Conservation (phyloP, 2,888 invertebrate species). For the Sarcophaga rosellei region DNA sequence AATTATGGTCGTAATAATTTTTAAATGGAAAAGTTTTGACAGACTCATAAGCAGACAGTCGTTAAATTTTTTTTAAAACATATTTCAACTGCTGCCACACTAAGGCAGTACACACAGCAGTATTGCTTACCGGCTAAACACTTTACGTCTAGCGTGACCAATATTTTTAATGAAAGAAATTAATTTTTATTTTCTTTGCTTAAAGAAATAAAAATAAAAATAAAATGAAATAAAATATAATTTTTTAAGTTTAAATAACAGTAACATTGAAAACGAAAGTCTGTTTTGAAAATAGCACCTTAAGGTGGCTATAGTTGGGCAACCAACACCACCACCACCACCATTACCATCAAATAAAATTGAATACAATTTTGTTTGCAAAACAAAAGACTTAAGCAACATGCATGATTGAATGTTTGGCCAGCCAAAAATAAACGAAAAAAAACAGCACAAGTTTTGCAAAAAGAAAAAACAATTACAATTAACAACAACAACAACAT, state of each 20-base stretch:
- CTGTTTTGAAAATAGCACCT: conserved; percentile 50
- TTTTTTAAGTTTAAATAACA: conserved; percentile 33
- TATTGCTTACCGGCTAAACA: conserved; percentile 4
- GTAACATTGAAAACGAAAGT: conserved; percentile 67
- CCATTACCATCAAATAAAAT: background rate
- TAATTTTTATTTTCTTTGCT: background rate
- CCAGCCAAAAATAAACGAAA: too few species aligned
- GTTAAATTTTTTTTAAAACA: background rate
- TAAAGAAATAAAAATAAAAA: background rate
- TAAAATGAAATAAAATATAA: background rate
- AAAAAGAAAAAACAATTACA: conserved; percentile 26
- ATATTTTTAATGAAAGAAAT: conserved; percentile 63
- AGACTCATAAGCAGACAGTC: background rate
- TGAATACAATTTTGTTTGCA: background rate
- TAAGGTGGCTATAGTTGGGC: conserved; percentile 12
- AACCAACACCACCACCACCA: conserved; percentile 7
- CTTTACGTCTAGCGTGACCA: conserved; percentile 46
- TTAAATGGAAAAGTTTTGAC: background rate
- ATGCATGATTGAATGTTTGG: conserved; percentile 53
- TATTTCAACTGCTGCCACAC: background rate
- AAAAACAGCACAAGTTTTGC: background rate
- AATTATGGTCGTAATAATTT: conserved; percentile 25
- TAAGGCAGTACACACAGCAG: background rate
- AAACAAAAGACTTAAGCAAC: conserved; percentile 66
- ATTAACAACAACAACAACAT: conserved; percentile 17